phyloP scores from a whole-genome alignment of 2,888 invertebrate species.

The Linyphia triangularis region DNA sequence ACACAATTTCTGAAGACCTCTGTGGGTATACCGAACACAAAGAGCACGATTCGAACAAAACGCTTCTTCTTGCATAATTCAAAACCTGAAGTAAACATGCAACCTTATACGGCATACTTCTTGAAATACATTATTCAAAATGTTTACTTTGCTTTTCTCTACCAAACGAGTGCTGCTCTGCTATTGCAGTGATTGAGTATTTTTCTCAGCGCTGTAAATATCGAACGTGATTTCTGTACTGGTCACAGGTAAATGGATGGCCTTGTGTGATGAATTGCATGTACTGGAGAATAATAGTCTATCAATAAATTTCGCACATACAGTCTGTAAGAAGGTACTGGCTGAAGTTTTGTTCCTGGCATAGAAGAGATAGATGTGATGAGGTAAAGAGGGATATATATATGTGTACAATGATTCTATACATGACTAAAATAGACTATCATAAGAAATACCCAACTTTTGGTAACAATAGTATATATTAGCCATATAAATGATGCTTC shows the following conservation, averaged over 20 bases:
- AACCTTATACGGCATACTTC: slow-evolving; percentile 40
- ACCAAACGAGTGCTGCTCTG: slow-evolving; percentile 24
- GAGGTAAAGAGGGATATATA: too few relatives aligned
- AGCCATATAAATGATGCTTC: too few relatives aligned
- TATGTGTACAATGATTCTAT: too few relatives aligned
- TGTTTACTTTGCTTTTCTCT: neutral
- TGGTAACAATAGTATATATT: too few relatives aligned
- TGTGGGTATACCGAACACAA: neutral
- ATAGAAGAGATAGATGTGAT: too few relatives aligned
- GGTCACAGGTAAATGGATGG: slow-evolving; percentile 13
- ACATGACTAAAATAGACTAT: too few relatives aligned
- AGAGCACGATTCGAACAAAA: slow-evolving; percentile 2
- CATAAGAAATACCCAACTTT: too few relatives aligned
- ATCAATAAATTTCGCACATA: neutral
- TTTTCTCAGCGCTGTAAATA: slow-evolving; percentile 47
- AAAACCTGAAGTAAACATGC: slow-evolving; percentile 51
- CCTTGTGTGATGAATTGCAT: neutral
- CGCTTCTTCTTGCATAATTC: slow-evolving; percentile 55
- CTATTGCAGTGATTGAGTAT: slow-evolving; percentile 55
- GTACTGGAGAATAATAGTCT: neutral
- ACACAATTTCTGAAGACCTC: neutral
- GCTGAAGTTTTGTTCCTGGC: too few relatives aligned
- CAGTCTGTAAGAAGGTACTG: too few relatives aligned
- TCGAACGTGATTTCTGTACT: slow-evolving; percentile 29
- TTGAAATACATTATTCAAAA: slow-evolving; percentile 61